These are phyloP conservation scores for Molothrus aeneus DNA, from an alignment of 2,797 vertebrate genomes.

Conservation along the genomic window DNA sequence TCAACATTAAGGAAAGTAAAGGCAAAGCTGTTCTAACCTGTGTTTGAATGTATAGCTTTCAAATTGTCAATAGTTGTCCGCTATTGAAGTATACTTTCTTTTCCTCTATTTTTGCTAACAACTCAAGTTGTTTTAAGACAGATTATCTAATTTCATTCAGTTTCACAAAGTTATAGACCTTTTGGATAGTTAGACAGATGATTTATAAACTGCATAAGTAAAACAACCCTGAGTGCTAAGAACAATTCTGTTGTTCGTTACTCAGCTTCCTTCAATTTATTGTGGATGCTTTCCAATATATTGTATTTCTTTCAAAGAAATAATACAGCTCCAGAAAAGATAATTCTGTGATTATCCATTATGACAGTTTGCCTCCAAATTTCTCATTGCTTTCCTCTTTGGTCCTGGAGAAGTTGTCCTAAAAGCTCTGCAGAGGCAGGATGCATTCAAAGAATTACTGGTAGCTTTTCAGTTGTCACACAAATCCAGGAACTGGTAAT, in stretches of 20 bases:
- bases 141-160: neutral
- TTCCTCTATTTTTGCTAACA: neutral
- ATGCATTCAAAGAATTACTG: neutral
- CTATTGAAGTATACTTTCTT: neutral
- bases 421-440: neutral
- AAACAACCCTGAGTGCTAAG: neutral
- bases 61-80: neutral
- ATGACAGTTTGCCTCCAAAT: neutral
- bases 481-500: neutral
- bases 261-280: neutral
- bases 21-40: neutral
- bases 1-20: neutral
- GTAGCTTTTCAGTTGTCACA: slow-evolving; percentile 1
- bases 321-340: neutral
- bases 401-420: neutral
- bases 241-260: neutral
- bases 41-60: neutral
- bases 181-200: neutral
- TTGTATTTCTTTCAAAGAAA: neutral
- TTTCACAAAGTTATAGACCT: neutral
- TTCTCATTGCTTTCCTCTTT: neutral
- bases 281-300: neutral
- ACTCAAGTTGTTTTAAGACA: neutral
- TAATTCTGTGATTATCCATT: neutral
- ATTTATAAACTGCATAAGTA: neutral